A percentile compares a stretch with the other conserved stretches of the same genome.
phyloP scores from a whole-genome alignment of 2,797 vertebrate genomes.

The Enteromius unitaeniatus region DNA sequence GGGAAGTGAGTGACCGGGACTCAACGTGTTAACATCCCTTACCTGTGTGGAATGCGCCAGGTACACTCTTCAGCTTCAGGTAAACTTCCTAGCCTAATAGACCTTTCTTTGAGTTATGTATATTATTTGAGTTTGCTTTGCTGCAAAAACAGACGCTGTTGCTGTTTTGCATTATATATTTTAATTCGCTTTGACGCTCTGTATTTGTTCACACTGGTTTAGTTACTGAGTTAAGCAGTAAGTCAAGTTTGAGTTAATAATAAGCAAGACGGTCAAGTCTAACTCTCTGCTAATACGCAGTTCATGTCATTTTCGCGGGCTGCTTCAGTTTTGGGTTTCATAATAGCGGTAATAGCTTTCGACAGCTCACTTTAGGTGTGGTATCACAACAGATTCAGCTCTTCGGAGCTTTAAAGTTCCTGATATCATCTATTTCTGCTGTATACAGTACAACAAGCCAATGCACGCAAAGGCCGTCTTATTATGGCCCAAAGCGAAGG shows the following conservation, averaged over 20 bases:
- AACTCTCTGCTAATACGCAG: background rate
- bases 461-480: constrained; percentile 15
- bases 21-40: constrained; percentile 61
- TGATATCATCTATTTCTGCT: constrained; percentile 3
- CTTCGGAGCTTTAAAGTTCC: constrained; percentile 3
- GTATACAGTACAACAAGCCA: constrained; percentile 22
- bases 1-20: constrained; percentile 46
- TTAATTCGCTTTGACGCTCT: background rate
- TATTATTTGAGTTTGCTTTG: background rate
- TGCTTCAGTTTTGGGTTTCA: background rate
- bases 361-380: constrained; percentile 29
- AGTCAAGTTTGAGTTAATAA: background rate
- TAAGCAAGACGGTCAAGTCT: background rate
- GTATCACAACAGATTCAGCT: background rate
- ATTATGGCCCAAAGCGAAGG: constrained; percentile 3
- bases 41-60: constrained; percentile 67
- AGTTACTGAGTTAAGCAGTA: background rate
- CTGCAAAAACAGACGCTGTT: background rate
- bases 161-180: background rate
- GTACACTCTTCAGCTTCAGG: constrained; percentile 63
- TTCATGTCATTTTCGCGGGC: background rate
- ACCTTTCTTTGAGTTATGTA: background rate
- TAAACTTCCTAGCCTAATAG: constrained; percentile 50
- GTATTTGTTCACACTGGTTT: background rate
- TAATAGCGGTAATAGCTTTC: constrained; percentile 8